These are phyloP conservation scores for Pituophis catenifer DNA, from an alignment of 2,113 vertebrate species.

Conservation along the genomic window DNA sequence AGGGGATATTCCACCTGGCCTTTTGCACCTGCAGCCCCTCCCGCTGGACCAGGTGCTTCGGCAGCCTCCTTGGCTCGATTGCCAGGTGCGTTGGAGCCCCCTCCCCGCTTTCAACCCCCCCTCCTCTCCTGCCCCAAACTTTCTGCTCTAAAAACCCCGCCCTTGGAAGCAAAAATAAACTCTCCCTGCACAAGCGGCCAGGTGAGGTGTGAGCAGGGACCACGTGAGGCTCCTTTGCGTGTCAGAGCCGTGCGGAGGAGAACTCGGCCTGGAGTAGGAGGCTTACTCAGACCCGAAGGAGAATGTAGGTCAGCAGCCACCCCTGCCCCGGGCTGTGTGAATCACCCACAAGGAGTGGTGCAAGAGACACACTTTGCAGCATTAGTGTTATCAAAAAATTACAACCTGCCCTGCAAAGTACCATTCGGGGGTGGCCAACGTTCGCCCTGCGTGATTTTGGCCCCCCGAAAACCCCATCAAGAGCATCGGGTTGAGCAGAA, in stretches of 20 bases:
- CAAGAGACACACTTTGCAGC: not conserved
- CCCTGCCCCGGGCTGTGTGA: not conserved
- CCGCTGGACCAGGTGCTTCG: not conserved
- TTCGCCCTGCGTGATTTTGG: not conserved
- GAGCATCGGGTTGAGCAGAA: too few species aligned
- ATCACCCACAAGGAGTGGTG: not conserved
- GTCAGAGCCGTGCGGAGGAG: not conserved
- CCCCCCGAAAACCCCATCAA: not conserved
- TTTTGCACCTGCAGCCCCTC: not conserved
- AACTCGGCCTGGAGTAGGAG: not conserved
- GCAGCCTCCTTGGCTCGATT: too few species aligned
- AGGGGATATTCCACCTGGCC: not conserved
- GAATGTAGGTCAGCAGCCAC: not conserved
- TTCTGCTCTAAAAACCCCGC: too few species aligned
- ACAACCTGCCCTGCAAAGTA: not conserved
- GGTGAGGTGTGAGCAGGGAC: not conserved
- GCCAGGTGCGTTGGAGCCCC: too few species aligned
- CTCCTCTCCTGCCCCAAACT: too few species aligned
- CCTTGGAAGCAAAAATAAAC: not conserved
- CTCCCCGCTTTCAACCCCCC: too few species aligned
- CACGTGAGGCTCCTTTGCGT: not conserved
- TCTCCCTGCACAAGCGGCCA: not conserved
- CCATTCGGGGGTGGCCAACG: accelerated
- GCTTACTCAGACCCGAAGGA: not conserved
- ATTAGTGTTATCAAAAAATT: accelerated